These are phyloP conservation scores for Plusia festucae DNA, from an alignment of 2,888 invertebrate genomes.

Conservation along the genomic window DNA sequence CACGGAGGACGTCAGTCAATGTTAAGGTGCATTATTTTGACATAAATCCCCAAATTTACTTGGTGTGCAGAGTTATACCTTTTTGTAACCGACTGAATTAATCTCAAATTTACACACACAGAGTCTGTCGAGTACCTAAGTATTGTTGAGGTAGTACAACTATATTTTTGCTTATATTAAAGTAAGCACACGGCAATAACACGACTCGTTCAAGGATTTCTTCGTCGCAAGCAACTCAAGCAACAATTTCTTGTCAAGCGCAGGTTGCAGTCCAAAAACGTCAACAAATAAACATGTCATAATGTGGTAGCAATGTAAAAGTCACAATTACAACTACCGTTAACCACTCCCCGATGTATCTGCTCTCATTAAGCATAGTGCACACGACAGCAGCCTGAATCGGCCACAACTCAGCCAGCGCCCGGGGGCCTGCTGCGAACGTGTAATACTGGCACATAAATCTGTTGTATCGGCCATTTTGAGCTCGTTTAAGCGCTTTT, in stretches of 20 bases:
- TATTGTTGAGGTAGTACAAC: background rate
- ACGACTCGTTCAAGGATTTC: conserved; percentile 2
- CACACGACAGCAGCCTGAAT: conserved; percentile 60
- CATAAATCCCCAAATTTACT: no score
- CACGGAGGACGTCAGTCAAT: no score
- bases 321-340: conserved; percentile 68
- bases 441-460: conserved; percentile 69
- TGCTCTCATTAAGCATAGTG: conserved; percentile 70
- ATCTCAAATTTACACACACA: no score
- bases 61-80: no score
- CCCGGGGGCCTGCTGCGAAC: conserved; percentile 66
- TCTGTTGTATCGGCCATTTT: conserved; percentile 62
- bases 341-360: conserved; percentile 64
- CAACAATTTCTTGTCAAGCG: conserved; percentile 9
- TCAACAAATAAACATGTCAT: conserved; percentile 51
- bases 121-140: no score
- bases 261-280: background rate
- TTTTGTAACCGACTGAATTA: no score
- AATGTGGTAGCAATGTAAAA: conserved; percentile 44
- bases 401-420: conserved; percentile 62
- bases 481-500: conserved; percentile 57
- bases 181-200: background rate
- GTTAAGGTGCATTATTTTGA: no score
- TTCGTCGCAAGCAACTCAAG: conserved; percentile 7
- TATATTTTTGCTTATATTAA: background rate